A percentile compares a stretch with the other conserved stretches of the same genome.
phyloP scores from a whole-genome alignment of 2,888 invertebrate species.

The Drosophila pseudotakahashii region DNA sequence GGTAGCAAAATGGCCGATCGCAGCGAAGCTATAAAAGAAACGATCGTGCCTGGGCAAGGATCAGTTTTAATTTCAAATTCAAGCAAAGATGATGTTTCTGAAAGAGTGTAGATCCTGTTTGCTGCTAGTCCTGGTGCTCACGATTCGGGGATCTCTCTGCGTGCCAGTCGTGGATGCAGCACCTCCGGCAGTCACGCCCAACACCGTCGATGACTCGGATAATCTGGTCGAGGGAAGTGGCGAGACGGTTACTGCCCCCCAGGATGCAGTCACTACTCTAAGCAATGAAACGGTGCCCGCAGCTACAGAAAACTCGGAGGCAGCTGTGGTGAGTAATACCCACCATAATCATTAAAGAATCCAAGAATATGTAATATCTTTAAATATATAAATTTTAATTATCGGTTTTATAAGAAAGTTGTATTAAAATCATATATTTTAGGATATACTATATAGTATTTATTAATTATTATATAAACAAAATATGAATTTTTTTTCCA shows the following conservation, averaged over 20 bases:
- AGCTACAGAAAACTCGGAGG: slow-evolving; percentile 24
- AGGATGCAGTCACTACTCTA: slow-evolving; percentile 8
- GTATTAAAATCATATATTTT: too few relatives aligned
- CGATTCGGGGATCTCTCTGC: slow-evolving; percentile 18
- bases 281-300: slow-evolving; percentile 27
- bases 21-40: slow-evolving; percentile 29
- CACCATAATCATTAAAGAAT: too few relatives aligned
- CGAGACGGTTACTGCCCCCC: slow-evolving; percentile 16
- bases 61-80: slow-evolving; percentile 22
- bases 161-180: slow-evolving; percentile 59
- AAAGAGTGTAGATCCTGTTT: slow-evolving; percentile 26
- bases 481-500: too few relatives aligned
- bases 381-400: too few relatives aligned
- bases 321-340: slow-evolving; percentile 44
- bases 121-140: slow-evolving; percentile 46
- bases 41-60: neutral
- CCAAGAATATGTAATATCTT: too few relatives aligned
- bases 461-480: too few relatives aligned
- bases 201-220: slow-evolving; percentile 61
- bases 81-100: slow-evolving; percentile 48
- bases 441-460: too few relatives aligned
- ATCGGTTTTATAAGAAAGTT: too few relatives aligned
- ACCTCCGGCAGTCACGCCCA: slow-evolving; percentile 36
- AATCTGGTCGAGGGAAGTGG: slow-evolving; percentile 53
- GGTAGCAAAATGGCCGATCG: slow-evolving; percentile 13